phyloP scores from a whole-genome alignment of 2,888 invertebrate species.

The Xestia sexstrigata region DNA sequence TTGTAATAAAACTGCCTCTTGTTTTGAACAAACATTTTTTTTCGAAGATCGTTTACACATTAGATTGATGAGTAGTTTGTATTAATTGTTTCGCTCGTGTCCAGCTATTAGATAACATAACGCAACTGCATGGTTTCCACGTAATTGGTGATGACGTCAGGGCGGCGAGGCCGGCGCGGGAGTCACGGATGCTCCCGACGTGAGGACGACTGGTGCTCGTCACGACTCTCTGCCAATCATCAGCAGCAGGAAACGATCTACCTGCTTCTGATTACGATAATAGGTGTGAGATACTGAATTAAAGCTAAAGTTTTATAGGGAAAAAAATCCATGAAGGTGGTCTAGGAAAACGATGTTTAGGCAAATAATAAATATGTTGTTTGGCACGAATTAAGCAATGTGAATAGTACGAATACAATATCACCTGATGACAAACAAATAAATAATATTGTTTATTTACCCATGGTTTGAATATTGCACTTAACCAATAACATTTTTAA shows the following conservation, averaged over 20 bases:
- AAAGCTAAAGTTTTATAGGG: slow-evolving; percentile 27
- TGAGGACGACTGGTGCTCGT: slow-evolving; percentile 82
- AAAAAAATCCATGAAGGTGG: slow-evolving; percentile 26
- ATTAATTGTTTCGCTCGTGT: slow-evolving; percentile 74
- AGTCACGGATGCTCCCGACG: slow-evolving; percentile 75
- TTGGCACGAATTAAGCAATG: slow-evolving; percentile 3
- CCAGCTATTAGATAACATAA: slow-evolving; percentile 76
- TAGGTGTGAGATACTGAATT: slow-evolving; percentile 41
- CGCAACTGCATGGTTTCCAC: slow-evolving; percentile 66
- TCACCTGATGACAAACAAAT: neutral
- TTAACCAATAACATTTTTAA: neutral
- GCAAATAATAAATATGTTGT: slow-evolving; percentile 21
- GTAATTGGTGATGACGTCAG: slow-evolving; percentile 81
- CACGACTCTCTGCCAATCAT: slow-evolving; percentile 77
- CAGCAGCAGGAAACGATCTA: slow-evolving; percentile 80
- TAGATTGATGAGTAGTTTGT: slow-evolving; percentile 55
- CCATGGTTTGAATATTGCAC: neutral
- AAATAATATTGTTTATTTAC: neutral
- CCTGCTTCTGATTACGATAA: slow-evolving; percentile 58
- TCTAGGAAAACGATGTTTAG: slow-evolving; percentile 32
- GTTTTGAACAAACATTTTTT: slow-evolving; percentile 31
- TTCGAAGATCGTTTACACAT: slow-evolving; percentile 36
- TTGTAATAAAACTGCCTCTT: slow-evolving; percentile 19
- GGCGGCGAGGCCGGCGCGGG: slow-evolving; percentile 76
- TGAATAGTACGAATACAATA: neutral